These are phyloP conservation scores for Hydriomena furcata DNA, from an alignment of 2,888 invertebrate genomes.

Conservation along the genomic window DNA sequence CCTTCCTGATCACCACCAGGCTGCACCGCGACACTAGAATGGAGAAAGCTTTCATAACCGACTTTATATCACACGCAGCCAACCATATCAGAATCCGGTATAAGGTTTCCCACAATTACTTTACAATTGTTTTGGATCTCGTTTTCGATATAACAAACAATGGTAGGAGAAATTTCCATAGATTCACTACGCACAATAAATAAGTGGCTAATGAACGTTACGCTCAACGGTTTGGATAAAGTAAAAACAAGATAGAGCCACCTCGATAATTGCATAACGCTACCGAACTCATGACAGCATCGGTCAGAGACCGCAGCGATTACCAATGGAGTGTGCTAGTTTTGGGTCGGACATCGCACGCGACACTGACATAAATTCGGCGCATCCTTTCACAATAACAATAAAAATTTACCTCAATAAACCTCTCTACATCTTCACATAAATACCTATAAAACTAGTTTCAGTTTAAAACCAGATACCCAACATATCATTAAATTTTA, in stretches of 20 bases:
- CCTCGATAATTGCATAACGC: conserved; percentile 65
- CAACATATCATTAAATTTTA: background rate
- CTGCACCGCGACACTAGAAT: conserved; percentile 25
- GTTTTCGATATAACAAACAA: conserved; percentile 41
- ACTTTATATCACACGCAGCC: conserved; percentile 32
- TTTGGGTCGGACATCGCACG: conserved; percentile 48
- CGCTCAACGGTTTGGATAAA: conserved; percentile 49
- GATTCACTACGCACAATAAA: conserved; percentile 18
- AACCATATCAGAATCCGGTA: conserved; percentile 30
- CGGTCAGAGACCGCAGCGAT: conserved; percentile 53
- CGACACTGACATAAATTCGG: conserved; percentile 74
- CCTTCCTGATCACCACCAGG: conserved; percentile 9
- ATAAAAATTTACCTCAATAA: conserved; percentile 60
- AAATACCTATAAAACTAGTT: background rate
- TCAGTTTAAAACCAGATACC: background rate
- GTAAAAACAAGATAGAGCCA: conserved; percentile 52
- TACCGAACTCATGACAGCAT: conserved; percentile 71
- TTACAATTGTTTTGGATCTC: conserved; percentile 35
- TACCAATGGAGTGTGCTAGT: conserved; percentile 64
- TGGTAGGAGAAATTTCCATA: conserved; percentile 46
- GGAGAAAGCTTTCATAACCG: conserved; percentile 32
- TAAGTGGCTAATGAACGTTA: conserved; percentile 44
- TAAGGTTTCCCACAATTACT: conserved; percentile 34
- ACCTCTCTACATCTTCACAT: background rate
- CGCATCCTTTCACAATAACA: conserved; percentile 69